Evolutionary conservation across 2,888 invertebrate genomes (phyloP).

Genomic region (Zootermopsis nevadensis): DNA sequence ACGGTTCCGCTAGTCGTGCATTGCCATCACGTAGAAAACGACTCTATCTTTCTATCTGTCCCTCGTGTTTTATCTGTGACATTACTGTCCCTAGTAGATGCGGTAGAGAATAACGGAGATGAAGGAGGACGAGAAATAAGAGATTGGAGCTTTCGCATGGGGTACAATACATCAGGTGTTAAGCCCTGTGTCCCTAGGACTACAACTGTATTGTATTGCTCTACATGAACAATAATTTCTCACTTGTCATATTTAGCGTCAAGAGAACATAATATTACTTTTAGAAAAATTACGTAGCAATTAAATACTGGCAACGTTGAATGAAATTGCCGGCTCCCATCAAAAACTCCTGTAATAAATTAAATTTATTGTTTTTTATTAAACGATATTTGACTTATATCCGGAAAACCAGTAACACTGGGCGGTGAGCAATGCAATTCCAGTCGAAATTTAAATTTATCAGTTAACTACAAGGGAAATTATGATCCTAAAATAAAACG

Average conservation of each 20-base stretch:
- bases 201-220: not conserved
- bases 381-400: no score
- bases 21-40: slow-evolving; percentile 11
- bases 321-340: no score
- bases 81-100: not conserved
- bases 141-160: not conserved
- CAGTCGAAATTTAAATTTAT: no score
- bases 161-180: slow-evolving; percentile 36
- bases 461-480: no score
- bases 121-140: not conserved
- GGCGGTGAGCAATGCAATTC: no score
- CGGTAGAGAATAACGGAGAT: not conserved
- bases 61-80: slow-evolving; percentile 10
- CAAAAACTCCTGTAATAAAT: no score
- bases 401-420: no score
- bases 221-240: no score
- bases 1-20: not conserved
- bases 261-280: not conserved
- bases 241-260: slow-evolving; percentile 2
- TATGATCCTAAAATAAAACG: no score
- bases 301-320: no score
- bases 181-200: not conserved
- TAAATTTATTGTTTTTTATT: no score
- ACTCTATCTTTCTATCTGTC: slow-evolving; percentile 38
- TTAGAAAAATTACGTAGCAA: no score